Base-by-base conservation (phyloP, 2,888 invertebrate genomes). In the Athetis lepigone region DNA sequence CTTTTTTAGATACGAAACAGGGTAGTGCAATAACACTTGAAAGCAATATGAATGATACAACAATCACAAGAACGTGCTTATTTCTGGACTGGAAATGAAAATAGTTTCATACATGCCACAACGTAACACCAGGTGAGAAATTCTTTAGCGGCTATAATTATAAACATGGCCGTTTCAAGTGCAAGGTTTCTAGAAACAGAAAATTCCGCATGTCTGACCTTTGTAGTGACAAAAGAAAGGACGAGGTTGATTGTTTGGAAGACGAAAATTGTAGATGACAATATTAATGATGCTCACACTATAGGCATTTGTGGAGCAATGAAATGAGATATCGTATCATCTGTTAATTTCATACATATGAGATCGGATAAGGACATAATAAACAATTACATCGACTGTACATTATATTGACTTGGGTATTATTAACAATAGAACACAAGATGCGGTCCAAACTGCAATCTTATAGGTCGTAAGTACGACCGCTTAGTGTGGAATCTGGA, bases 91-190 rank as follows among this genome's bases (percentile, higher is more conserved):
- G 13, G 19, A 4, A n/a, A 18, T 7, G 2, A 23, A 47, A 60
- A 70, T 75, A 54, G 4, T 16, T 9, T n/a, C n/a, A n/a, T n/a
- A n/a, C n/a, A n/a, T 0, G 23, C 27, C 23, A 49, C 76, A 75
- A 29, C 54, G 19, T 25, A 19, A 33, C 46, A 16, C 9, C 39
- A 70, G 69, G 76, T 70, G 76, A 19, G 42, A 33, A 59, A 39
- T 60, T 42, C 23, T 73, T 42, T 11, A 23, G 11, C 21, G 23
- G 18, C 36, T 33, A 18, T 16, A 21, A 37, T 36, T 33, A 27
- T 52, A 33, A 27, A 61, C 4, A 52, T 18, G n/a, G 16, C 61
- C n/a, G 29, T 40, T 40, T 54, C 77, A 70, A 76, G 70, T 62
- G 18, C 77, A 55, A 70, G 77, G 70, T 39, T 42, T 62, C 8